Percentiles rank a stretch among this genome's conserved stretches.
Conservation (phyloP, 2,797 vertebrate genomes). For the Helostoma temminkii region DNA sequence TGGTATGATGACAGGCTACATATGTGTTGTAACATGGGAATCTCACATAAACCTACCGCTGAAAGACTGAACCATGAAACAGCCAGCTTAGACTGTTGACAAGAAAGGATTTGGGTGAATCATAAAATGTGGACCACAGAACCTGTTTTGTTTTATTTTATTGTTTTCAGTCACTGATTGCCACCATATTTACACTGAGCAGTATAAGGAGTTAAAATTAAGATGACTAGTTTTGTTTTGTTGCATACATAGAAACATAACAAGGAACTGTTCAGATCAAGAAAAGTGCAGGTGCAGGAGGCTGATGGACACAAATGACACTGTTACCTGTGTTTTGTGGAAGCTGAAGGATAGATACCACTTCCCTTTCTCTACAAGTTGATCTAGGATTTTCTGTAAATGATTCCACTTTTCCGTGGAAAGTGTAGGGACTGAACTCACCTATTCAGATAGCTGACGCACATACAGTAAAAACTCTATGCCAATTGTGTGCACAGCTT, state of each 20-base stretch:
- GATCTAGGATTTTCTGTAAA: slow-evolving; percentile 27
- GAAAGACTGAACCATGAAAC: too few species aligned
- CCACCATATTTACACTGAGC: too few species aligned
- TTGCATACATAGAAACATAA: not conserved
- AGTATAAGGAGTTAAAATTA: too few species aligned
- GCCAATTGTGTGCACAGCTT: slow-evolving; percentile 39
- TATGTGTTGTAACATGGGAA: too few species aligned
- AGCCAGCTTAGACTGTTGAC: too few species aligned
- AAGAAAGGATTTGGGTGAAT: too few species aligned
- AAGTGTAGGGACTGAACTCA: slow-evolving; percentile 13
- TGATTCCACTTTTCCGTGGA: slow-evolving; percentile 23
- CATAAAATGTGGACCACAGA: too few species aligned
- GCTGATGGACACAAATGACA: too few species aligned
- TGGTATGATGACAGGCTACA: too few species aligned
- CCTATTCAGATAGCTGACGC: slow-evolving; percentile 32
- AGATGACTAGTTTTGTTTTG: not conserved
- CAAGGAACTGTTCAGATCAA: not conserved
- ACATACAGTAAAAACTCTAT: slow-evolving; percentile 34
- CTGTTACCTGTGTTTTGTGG: slow-evolving; percentile 1
- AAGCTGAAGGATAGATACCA: not conserved
- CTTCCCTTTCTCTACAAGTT: not conserved
- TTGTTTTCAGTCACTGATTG: too few species aligned
- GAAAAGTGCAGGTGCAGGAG: not conserved
- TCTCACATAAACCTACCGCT: too few species aligned
- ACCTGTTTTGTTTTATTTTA: too few species aligned